Conservation (phyloP, 2,888 invertebrate genomes). For the Antheraea yamamai region DNA sequence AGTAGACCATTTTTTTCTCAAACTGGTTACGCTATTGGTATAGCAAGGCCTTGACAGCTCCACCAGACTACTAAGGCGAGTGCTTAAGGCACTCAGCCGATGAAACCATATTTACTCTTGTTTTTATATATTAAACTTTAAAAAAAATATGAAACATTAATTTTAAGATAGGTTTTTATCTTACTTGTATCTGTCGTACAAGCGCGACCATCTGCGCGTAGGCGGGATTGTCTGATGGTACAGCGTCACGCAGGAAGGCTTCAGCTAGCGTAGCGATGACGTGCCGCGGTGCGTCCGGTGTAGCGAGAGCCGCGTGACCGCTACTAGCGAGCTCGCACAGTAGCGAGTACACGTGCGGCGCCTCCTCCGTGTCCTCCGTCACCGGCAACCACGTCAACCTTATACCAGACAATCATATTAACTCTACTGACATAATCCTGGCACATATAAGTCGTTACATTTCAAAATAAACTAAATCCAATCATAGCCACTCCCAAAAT, state of each 20-base stretch:
- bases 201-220: conserved; percentile 91
- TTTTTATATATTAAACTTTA: not conserved
- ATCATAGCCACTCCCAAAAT: too few species aligned
- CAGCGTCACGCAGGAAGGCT: conserved; percentile 92
- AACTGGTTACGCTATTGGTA: too few species aligned
- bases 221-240: conserved; percentile 88
- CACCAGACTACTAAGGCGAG: too few species aligned
- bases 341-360: conserved; percentile 96
- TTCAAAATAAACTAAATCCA: too few species aligned
- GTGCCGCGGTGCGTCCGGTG: conserved; percentile 94
- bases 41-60: too few species aligned
- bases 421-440: not conserved
- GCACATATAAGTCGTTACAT: too few species aligned
- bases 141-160: not conserved
- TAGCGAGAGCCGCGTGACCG: conserved; percentile 92
- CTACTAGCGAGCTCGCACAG: conserved; percentile 96
- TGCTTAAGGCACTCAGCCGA: too few species aligned
- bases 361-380: conserved; percentile 97
- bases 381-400: conserved; percentile 97
- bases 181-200: conserved; percentile 92
- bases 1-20: too few species aligned
- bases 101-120: too few species aligned
- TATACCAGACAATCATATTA: conserved; percentile 11
- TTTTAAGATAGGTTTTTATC: conserved; percentile 3
- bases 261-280: conserved; percentile 95